Evolutionary conservation across 1,140 invertebrate species (phyloP).

Genomic region (Homarus americanus): DNA sequence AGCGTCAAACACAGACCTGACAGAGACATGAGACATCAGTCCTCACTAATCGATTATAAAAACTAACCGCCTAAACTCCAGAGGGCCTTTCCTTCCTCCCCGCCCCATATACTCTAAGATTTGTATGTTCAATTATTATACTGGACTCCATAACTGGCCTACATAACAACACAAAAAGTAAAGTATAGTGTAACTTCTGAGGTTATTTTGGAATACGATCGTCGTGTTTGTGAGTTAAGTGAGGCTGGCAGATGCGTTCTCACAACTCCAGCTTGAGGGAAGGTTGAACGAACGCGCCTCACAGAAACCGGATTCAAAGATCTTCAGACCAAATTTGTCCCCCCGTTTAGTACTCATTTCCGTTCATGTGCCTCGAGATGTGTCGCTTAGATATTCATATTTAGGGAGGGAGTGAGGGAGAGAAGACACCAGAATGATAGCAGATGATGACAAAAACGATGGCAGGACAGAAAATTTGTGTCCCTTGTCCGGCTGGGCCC

Average conservation of each 20-base stretch:
- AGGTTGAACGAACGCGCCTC: no score
- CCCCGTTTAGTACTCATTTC: not conserved
- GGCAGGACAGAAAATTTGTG: not conserved
- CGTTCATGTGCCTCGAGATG: not conserved
- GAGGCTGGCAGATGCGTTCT: no score
- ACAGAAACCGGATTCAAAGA: not conserved
- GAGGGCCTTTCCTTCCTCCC: no score
- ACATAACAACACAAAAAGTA: no score
- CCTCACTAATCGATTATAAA: slow-evolving; percentile 29
- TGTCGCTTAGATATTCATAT: not conserved
- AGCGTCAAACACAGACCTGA: not conserved
- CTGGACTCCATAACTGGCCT: no score
- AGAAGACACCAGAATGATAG: not conserved
- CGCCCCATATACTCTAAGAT: no score
- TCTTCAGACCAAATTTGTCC: not conserved
- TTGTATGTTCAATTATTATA: no score
- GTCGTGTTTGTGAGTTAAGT: no score
- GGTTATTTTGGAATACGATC: no score
- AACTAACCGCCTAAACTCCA: not conserved
- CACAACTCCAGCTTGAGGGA: no score
- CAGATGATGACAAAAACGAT: slow-evolving; percentile 11
- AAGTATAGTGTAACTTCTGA: no score
- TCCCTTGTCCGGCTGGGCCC: not conserved
- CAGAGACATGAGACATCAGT: slow-evolving; percentile 29
- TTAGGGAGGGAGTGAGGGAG: slow-evolving; percentile 17